Conservation (phyloP, 2,797 vertebrate species). For the Tadarida brasiliensis region DNA sequence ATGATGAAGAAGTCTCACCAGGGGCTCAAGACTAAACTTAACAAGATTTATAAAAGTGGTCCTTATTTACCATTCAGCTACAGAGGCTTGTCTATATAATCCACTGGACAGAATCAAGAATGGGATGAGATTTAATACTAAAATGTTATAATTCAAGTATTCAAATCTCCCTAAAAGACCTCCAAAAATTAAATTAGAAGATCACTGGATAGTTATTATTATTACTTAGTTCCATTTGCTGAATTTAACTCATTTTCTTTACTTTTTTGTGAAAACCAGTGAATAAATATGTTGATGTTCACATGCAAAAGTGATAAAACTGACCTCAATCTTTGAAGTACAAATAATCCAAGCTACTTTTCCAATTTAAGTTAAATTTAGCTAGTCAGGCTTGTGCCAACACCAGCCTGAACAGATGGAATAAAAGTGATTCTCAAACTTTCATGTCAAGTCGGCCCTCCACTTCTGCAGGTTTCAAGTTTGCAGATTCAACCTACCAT, state of each 20-base stretch:
- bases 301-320: conserved; percentile 37
- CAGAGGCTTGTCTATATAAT: background rate
- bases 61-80: background rate
- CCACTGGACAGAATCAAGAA: background rate
- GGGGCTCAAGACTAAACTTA: background rate
- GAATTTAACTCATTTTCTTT: background rate
- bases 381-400: background rate
- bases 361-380: background rate
- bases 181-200: conserved; percentile 40
- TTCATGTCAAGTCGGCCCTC: background rate
- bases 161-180: background rate
- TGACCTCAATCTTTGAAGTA: background rate
- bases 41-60: background rate
- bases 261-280: conserved; percentile 6
- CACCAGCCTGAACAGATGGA: background rate
- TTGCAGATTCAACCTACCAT: background rate
- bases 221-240: background rate
- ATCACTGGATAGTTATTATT: background rate
- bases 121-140: background rate
- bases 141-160: conserved; percentile 20
- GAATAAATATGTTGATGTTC: background rate
- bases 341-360: background rate
- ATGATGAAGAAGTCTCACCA: background rate
- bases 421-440: background rate
- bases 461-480: background rate